These are phyloP conservation scores for Sicus ferrugineus DNA, from an alignment of 2,888 invertebrate genomes.

Conservation along the genomic window DNA sequence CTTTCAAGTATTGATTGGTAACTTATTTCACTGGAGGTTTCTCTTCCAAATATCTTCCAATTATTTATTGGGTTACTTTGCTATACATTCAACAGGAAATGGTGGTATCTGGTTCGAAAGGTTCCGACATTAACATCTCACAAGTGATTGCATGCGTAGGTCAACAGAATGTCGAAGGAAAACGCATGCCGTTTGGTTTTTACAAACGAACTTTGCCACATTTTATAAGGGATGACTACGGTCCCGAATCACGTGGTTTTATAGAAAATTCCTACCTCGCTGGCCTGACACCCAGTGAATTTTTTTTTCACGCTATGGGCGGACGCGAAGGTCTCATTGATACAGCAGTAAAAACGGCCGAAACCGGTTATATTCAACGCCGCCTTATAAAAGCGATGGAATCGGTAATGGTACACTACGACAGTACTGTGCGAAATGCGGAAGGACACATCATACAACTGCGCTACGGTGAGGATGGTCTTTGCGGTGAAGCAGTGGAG, in stretches of 20 bases:
- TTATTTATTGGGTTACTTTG: too few species aligned
- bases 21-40: too few species aligned
- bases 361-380: constrained; percentile 98
- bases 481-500: constrained; percentile 93
- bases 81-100: constrained; percentile 82
- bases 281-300: constrained; percentile 95
- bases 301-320: constrained; percentile 99
- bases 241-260: constrained; percentile 97
- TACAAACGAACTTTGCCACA: constrained; percentile 95
- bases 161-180: constrained; percentile 99
- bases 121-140: constrained; percentile 98
- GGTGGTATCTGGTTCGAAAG: constrained; percentile 98
- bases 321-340: constrained; percentile 99
- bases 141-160: constrained; percentile 99
- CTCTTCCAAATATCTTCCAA: not conserved
- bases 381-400: constrained; percentile 98
- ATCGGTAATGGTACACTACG: constrained; percentile 95
- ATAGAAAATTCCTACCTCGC: constrained; percentile 98
- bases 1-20: too few species aligned
- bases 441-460: constrained; percentile 87
- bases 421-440: constrained; percentile 93
- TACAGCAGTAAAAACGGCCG: constrained; percentile 98
- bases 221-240: constrained; percentile 98
- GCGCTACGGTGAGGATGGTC: constrained; percentile 95
- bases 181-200: constrained; percentile 98